Evolutionary conservation across 2,888 invertebrate species (phyloP), one percentile per base, ranked within the genome.

Genomic region (Tanypteryx hageni): DNA sequence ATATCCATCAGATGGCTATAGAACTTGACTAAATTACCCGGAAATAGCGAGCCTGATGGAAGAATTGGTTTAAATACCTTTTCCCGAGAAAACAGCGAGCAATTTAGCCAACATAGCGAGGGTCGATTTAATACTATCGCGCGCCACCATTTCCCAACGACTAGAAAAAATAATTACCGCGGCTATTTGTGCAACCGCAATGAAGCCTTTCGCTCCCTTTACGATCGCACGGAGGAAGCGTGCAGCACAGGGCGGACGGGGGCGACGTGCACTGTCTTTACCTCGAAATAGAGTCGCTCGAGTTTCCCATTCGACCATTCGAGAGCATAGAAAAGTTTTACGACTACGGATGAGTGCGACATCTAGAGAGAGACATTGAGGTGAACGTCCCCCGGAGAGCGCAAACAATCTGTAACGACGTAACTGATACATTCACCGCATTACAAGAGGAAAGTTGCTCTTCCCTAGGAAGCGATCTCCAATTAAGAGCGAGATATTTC

Each of bases 371-470:
- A 68, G 68, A 76, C 76, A 27, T 8, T 4, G 27, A 76, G 76
- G 76, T 76, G 76, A 76, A 76, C 27, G 76, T 22, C 76, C 76
- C 27, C 76, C 13, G 10, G 61, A 68, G n/a, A 7, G 68, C 68
- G 76, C 11, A 27, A 76, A 76, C 76, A 76, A 76, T 76, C 76
- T 76, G 76, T 76, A 76, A 76, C 76, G 76, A 76, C 76, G 76
- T 76, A 76, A 76, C 76, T 13, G 76, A 76, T 76, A 76, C 76
- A 27, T 76, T 22, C 76, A 27, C 13, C 76, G 76, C 76, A 76
- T 76, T 27, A 76, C 76, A 76, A 76, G 22, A 22, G 76, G 22
- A 22, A 13, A 44, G 44, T 44, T 44, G 5, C 44, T 44, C 44
- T 44, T 44, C 44, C 44, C 44, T 44, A 44, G 44, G 3, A 44